phyloP scores from a whole-genome alignment of 30 jellyfish, hydroid and myxozoan species.

The Aurelia coerulea region DNA sequence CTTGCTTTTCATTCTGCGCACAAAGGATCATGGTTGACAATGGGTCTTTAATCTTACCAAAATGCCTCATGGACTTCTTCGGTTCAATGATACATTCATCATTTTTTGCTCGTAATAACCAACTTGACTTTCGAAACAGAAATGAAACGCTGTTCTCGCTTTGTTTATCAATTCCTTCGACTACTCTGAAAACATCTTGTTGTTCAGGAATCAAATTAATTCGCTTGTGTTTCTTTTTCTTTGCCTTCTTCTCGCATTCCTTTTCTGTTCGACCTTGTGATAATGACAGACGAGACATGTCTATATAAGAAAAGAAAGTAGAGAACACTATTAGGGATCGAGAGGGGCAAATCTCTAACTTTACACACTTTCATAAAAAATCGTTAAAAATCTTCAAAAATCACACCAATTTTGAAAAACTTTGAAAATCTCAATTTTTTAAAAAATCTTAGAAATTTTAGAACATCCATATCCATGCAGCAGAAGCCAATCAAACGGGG shows the following conservation, averaged over 20 bases:
- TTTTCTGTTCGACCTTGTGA: background rate
- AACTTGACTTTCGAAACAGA: slow-evolving; percentile 27
- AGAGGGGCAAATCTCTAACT: too few relatives aligned
- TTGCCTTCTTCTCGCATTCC: background rate
- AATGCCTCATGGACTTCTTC: slow-evolving; percentile 1
- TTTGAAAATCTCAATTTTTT: too few relatives aligned
- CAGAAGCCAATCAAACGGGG: too few relatives aligned
- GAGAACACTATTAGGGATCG: background rate
- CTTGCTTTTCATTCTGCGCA: too few relatives aligned
- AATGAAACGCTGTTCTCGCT: slow-evolving; percentile 14
- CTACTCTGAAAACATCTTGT: slow-evolving; percentile 10
- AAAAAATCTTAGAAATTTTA: too few relatives aligned
- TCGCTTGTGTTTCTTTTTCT: background rate
- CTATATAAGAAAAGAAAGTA: background rate
- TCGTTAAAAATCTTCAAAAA: too few relatives aligned
- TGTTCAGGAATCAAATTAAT: background rate
- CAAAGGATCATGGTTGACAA: too few relatives aligned
- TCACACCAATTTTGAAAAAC: too few relatives aligned
- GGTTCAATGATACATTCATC: slow-evolving; percentile 47
- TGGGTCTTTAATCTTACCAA: slow-evolving; percentile 4
- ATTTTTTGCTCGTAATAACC: slow-evolving; percentile 47
- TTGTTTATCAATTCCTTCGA: slow-evolving; percentile 20
- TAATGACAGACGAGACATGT: background rate
- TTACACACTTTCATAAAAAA: too few relatives aligned
- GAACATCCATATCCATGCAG: too few relatives aligned